Percentiles rank a stretch among this genome's conserved stretches.
phyloP scores from a whole-genome alignment of 2,113 vertebrate genomes.

The Dunckerocampus dactyliophorus region DNA sequence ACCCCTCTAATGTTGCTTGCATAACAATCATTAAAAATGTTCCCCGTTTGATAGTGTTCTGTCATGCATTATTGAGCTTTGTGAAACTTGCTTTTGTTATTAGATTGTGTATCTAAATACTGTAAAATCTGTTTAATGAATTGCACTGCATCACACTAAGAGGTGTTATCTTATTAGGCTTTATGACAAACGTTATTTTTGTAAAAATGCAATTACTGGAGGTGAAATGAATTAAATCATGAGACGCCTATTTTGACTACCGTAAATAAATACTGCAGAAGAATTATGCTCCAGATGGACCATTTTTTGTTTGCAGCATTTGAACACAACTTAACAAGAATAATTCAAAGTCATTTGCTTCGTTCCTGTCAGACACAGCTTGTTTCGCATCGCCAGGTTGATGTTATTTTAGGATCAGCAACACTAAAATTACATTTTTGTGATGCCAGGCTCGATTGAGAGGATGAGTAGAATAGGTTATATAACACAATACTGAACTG shows the following conservation, averaged over 20 bases:
- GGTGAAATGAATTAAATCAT: background rate
- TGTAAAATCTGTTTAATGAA: background rate
- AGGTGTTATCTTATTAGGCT: background rate
- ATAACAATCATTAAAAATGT: too few relatives aligned
- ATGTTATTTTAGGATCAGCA: conserved; percentile 9
- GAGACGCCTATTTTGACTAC: background rate
- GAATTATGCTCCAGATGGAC: background rate
- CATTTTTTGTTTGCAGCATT: background rate
- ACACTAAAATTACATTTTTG: background rate
- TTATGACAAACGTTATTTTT: background rate
- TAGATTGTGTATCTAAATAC: background rate
- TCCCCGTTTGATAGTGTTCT: too few relatives aligned
- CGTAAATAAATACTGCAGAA: background rate
- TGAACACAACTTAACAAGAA: conserved; percentile 1
- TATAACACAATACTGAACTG: background rate
- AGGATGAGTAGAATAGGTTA: background rate
- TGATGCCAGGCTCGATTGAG: background rate
- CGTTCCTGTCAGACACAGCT: background rate
- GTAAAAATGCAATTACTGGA: background rate
- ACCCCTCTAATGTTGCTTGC: too few relatives aligned
- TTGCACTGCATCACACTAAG: too few relatives aligned
- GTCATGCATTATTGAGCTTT: too few relatives aligned
- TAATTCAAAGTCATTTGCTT: background rate
- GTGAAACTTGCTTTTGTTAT: background rate
- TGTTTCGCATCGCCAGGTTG: background rate